A percentile compares a stretch with the other conserved stretches of the same genome.
These are phyloP conservation scores for Lucinisca nassula DNA, from an alignment of 2,888 invertebrate genomes.

Conservation along the genomic window DNA sequence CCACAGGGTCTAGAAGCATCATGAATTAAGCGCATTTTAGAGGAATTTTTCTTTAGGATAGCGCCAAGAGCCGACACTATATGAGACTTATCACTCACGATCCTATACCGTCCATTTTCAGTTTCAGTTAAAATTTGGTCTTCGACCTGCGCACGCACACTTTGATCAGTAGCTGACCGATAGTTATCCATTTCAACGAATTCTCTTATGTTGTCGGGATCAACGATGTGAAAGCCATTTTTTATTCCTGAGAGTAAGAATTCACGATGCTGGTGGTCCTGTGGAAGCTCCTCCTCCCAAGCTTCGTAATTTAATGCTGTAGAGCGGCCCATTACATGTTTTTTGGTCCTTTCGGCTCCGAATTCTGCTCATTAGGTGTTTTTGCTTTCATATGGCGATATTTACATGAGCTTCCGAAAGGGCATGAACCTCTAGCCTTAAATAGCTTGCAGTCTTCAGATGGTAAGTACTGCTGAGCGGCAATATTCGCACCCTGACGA, in stretches of 20 bases:
- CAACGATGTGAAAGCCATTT: conserved; percentile 35
- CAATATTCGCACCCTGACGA: background rate
- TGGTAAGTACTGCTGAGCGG: too few species aligned
- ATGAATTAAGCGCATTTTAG: conserved; percentile 25
- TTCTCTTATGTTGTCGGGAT: conserved; percentile 2
- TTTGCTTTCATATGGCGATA: conserved; percentile 1
- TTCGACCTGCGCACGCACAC: conserved; percentile 34
- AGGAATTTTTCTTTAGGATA: conserved; percentile 12
- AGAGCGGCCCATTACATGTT: conserved; percentile 17
- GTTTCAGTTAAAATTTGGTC: conserved; percentile 31
- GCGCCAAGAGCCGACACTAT: too few species aligned
- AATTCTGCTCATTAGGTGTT: background rate
- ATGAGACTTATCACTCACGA: conserved; percentile 36
- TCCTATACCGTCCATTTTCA: conserved; percentile 40
- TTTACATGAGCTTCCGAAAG: background rate
- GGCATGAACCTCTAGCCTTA: too few species aligned
- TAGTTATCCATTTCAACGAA: conserved; percentile 33
- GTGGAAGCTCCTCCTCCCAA: conserved; percentile 27
- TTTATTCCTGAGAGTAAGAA: conserved; percentile 34
- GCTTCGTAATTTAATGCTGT: conserved; percentile 17
- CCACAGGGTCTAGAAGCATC: background rate
- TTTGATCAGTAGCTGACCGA: conserved; percentile 23
- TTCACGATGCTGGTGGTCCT: conserved; percentile 29
- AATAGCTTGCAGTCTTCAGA: too few species aligned
- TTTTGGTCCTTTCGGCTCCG: background rate